These are phyloP conservation scores for Ptyas mucosa DNA, from an alignment of 2,113 vertebrate species.

Conservation along the genomic window DNA sequence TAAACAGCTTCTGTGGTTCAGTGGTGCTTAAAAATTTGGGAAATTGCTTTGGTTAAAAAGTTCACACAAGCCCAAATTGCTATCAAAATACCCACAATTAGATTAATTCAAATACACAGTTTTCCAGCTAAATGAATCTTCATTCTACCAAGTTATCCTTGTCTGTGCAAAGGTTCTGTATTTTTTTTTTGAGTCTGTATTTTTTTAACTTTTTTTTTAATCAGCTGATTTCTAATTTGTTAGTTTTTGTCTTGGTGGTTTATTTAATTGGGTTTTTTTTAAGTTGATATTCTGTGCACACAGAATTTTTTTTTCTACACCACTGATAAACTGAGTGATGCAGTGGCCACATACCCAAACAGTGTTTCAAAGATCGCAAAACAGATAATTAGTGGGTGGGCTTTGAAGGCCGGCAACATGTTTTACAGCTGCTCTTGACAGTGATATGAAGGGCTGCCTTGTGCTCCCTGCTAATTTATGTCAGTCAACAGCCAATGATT, in stretches of 20 bases:
- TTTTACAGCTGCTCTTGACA: slow-evolving; percentile 17
- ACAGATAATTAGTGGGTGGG: slow-evolving; percentile 2
- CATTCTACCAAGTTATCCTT: not conserved
- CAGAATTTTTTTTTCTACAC: not conserved
- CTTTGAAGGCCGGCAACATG: not conserved
- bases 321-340: not conserved
- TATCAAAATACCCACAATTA: not conserved
- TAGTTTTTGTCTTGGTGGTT: not conserved
- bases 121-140: not conserved
- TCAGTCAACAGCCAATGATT: slow-evolving; percentile 3
- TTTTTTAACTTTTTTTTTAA: not conserved
- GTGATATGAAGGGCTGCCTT: not conserved
- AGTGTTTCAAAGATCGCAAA: not conserved
- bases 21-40: not conserved
- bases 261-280: not conserved
- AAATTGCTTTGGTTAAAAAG: not conserved
- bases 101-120: not conserved
- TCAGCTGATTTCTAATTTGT: not conserved
- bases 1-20: not conserved
- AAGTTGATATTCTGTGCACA: not conserved
- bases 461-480: slow-evolving; percentile 12
- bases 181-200: not conserved
- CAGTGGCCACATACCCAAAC: not conserved
- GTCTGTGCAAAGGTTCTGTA: not conserved
- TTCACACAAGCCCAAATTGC: not conserved